Base-by-base conservation (phyloP, 2,113 vertebrate genomes). In the Mobula hypostoma region DNA sequence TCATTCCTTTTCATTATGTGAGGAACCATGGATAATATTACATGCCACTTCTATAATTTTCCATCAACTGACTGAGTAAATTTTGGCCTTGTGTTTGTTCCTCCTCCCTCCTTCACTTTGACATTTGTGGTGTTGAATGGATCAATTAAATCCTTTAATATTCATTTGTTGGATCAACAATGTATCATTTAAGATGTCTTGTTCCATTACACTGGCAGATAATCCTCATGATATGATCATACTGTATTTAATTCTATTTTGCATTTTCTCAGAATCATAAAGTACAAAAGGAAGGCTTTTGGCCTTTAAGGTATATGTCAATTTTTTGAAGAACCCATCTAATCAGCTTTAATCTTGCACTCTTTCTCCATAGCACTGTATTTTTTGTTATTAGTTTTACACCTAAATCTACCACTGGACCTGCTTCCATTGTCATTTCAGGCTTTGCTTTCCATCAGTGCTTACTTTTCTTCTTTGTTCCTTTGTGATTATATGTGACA, bases 91-190 rank as follows among this genome's bases (percentile, higher is more conserved):
- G 63, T 8, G 36, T 72, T 66, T 8, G 70, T 66, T 66, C 90
- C 68, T 70, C 68, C 68, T 70, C 68, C 68, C 68, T 70, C 68
- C 68, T 17, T 17, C 68, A 70, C 68, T 70, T 92, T 92, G 90
- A 72, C 90, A 72, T 92, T 92, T 92, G 68, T 70, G 90, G 90
- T 74, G 68, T 66, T 92, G 90, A 92, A 92, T 48, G 40, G 90
- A 40, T 92, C 66, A 72, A 92, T 92, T 92, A 92, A 92, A 72
- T 7, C 68, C 40, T 92, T 92, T 66, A 92, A 68, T 92, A 72
- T 92, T 92, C 66, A 92, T 92, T 92, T 72, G 90, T 92, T 72
- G 21, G 90, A 72, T 92, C 90, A 92, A n/a, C 90, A 66, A 36
- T 92, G 66, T 66, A 40, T 92, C 68, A 72, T 72, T 92, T 72